Percentiles rank a stretch among this genome's conserved stretches.
Conservation (phyloP, 2,797 vertebrate genomes). For the Hyperoplus lanceolatus region DNA sequence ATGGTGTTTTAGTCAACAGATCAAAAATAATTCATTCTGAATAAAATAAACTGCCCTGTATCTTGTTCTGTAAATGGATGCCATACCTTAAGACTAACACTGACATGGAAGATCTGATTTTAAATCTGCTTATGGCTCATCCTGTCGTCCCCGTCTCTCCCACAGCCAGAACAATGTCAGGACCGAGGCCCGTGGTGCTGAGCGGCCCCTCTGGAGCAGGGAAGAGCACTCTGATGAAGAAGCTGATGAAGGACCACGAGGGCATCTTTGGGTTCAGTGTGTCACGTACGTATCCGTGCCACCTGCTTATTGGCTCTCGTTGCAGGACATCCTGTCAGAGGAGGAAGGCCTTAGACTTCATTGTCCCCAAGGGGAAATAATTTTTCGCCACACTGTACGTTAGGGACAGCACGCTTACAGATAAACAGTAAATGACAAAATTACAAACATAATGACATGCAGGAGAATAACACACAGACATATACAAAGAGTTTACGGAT, state of each 20-base stretch:
- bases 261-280: constrained; percentile 96
- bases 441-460: too few species aligned
- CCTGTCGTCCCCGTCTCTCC: not conserved
- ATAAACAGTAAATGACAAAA: too few species aligned
- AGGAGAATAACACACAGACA: too few species aligned
- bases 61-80: too few species aligned
- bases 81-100: not conserved
- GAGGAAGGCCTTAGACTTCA: constrained; percentile 5
- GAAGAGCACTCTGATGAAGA: constrained; percentile 97
- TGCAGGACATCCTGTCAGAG: constrained; percentile 15
- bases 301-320: not conserved
- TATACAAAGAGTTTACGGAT: too few species aligned
- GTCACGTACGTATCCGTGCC: constrained; percentile 89
- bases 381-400: too few species aligned
- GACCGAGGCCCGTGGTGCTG: constrained; percentile 94
- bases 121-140: constrained; percentile 17
- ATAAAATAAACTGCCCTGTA: not conserved
- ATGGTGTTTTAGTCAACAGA: not conserved
- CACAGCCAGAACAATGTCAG: constrained; percentile 86
- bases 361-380: too few species aligned
- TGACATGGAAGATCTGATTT: not conserved
- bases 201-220: constrained; percentile 97
- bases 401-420: too few species aligned
- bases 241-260: constrained; percentile 90
- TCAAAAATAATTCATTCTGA: not conserved